Evolutionary conservation across 2,113 vertebrate genomes (phyloP).

Genomic region (Limnothrissa miodon): DNA sequence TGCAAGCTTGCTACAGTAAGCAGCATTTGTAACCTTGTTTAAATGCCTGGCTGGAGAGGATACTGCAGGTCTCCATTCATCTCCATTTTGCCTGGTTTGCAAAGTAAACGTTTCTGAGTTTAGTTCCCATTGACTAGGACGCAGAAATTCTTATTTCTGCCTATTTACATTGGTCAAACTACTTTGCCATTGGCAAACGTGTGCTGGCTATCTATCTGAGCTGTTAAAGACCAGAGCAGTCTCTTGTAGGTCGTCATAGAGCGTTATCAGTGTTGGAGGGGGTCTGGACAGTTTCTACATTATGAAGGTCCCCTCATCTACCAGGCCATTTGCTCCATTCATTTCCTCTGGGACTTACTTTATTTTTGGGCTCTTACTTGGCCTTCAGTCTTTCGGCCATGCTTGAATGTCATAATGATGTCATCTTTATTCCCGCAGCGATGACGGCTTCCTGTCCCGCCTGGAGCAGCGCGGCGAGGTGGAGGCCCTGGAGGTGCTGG

Average conservation of each 20-base stretch:
- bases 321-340: background rate
- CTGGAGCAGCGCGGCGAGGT: conserved; percentile 44
- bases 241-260: background rate
- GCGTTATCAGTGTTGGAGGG: background rate
- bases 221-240: background rate
- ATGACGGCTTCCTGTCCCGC: conserved; percentile 58
- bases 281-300: background rate
- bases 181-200: background rate
- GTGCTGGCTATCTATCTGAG: background rate
- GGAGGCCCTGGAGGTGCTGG: conserved; percentile 67
- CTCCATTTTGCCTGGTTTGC: background rate
- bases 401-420: background rate
- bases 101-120: background rate
- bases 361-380: background rate
- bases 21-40: no score
- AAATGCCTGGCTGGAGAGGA: background rate
- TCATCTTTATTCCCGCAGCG: conserved; percentile 59
- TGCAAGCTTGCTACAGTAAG: background rate
- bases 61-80: background rate
- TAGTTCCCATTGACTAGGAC: background rate
- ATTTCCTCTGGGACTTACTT: background rate
- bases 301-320: background rate
- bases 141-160: background rate
- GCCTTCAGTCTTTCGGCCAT: background rate
- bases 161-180: background rate